phyloP scores from a whole-genome alignment of 1,140 invertebrate genomes.

The Melipona quadrifasciata region DNA sequence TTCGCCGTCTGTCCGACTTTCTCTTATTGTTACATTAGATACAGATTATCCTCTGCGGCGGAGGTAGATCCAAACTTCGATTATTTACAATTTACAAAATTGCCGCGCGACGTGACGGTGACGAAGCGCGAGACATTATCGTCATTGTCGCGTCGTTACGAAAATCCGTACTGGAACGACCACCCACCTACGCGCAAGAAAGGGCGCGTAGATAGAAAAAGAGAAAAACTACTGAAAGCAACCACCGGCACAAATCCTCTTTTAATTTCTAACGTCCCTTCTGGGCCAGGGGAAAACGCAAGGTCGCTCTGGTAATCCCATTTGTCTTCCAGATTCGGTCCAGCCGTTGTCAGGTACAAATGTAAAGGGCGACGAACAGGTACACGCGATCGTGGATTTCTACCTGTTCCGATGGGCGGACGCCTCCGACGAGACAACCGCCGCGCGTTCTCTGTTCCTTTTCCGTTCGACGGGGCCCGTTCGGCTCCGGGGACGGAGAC shows the following conservation, averaged over 20 bases:
- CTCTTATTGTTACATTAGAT: conserved; percentile 13
- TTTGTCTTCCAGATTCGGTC: conserved; percentile 63
- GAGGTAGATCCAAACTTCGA: not conserved
- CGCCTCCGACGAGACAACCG: conserved; percentile 41
- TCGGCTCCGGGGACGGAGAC: not conserved
- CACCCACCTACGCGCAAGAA: not conserved
- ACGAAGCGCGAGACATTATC: not conserved
- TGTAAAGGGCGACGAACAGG: conserved; percentile 52
- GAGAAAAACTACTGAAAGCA: conserved; percentile 3
- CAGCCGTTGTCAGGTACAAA: conserved; percentile 61
- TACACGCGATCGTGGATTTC: conserved; percentile 53
- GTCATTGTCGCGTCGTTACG: not conserved
- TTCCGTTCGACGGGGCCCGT: not conserved
- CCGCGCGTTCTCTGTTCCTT: conserved; percentile 17
- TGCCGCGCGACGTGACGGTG: conserved; percentile 6
- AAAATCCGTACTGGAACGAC: conserved; percentile 25
- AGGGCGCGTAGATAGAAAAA: not conserved
- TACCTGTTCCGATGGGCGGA: conserved; percentile 55
- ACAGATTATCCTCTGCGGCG: not conserved
- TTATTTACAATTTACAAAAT: conserved; percentile 23
- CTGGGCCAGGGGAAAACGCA: conserved; percentile 31
- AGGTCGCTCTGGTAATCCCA: conserved; percentile 47
- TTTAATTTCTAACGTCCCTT: conserved; percentile 59
- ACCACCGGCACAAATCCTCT: conserved; percentile 59
- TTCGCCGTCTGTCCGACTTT: not conserved